Evolutionary conservation across 1,140 invertebrate genomes (phyloP), one percentile per base, ranked within the genome.

Genomic region (Rhyzopertha dominica): DNA sequence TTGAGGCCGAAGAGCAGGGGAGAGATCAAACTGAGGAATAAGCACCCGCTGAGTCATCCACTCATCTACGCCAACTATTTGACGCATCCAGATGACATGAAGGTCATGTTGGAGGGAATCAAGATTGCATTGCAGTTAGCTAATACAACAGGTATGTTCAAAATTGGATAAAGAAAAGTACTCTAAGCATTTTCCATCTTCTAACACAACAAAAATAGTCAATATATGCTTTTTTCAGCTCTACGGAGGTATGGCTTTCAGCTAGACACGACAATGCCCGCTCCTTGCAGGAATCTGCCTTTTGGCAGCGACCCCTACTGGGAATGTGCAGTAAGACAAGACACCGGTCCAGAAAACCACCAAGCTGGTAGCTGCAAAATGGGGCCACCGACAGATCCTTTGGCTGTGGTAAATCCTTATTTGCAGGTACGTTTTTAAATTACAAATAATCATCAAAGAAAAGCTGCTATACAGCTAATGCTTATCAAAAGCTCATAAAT

Each of bases 281-380:
- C 74, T 47, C 83, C 82, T 13, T 91, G 87, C 57, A 80, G 87
- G 59, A 75, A 78, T 29, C 67, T 82, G 3, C 73, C 76, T 30
- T 86, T 87, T 41, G 85, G 82, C 0, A 84, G 78, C 43, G 86
- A 90, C 59, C 76, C 76, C 0, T 90, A 90, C 62, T 88, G 87
- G 84, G 80, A 85, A 61, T 91, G 88, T 53, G 84, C 86, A 0
- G 75, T 84, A 1, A 73, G 79, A 34, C 74, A 78, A 53, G 78
- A 84, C 30, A 90, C 87, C 0, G 82, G 79, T 0, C 83, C 85
- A 1, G 85, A 91, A 63, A 90, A 90, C 60, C 88, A 92, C 66
- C 87, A 90, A 65, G 86, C 84, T 0, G 88, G 86, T 1, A 85
- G 81, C 12, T 87, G 85, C 61, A 84, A 79, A 63, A 90, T 91